Base-by-base conservation (phyloP, 2,113 vertebrate genomes). In the Amblyornis subalaris region DNA sequence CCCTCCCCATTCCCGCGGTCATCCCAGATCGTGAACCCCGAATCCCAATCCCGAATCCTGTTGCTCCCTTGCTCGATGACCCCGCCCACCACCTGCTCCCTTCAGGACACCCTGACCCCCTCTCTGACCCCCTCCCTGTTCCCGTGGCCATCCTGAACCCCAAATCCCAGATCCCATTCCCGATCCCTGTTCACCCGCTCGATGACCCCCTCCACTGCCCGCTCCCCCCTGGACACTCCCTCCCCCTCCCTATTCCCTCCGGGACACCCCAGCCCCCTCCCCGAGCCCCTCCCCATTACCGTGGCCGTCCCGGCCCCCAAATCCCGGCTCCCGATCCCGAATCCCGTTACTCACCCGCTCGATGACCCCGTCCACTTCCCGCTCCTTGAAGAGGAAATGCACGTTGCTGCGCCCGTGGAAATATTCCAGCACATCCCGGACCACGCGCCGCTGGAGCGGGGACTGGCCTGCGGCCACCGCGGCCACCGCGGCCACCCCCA, bases 361-460 rank as follows among this genome's bases (percentile, higher is more conserved):
- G 9, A 55, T 18, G 13, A 22, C 51, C 22, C 78, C 84, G 2
- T 81, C 60, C 60, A 94, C 51, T 1, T 79, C 50, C 50, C 90
- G 69, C 33, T 95, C 91, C 77, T 38, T 91, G 90, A 93, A 96
- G 21, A 85, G 17, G 20, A 21, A 57, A 1, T 77, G 80, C 25
- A 95, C 73, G 3, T 20, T n/a, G 77, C 31, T 73, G 47, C 81
- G 72, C 31, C 87, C 36, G 51, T 96, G 93, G 91, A 96, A 95
- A 15, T 71, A 67, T 0, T 96, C 94, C 73, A 96, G 87, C 89
- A 91, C 73, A 1, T 91, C 61, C 28, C 26, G n/a, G 47, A 93
- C 42, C 28, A 88, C 93, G 10, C 70, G 71, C 31, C 60, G 76
- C 89, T 91, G 91, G 19, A 81, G 72, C 28, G 75, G 73, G 20